Evolutionary conservation across 2,113 vertebrate genomes (phyloP), one percentile per base, ranked within the genome.

Genomic region (Neolamprologus longior): DNA sequence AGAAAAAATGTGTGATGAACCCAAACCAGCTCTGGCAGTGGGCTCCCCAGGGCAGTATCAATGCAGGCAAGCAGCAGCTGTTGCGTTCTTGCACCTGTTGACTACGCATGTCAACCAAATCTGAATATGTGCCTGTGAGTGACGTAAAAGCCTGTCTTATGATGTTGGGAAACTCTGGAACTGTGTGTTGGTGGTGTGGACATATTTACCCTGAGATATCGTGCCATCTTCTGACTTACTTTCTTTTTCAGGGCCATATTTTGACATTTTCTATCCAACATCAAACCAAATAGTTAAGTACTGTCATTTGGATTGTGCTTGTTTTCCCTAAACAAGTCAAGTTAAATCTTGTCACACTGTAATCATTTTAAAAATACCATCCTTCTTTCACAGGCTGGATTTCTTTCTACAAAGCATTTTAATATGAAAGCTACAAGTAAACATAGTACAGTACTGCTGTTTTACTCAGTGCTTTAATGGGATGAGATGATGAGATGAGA

Each of bases 211-310:
- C 55, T 55, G 78, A 84, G 40, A 82, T 84, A 78, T 73, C 79
- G 45, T 40, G 83, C 55, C 47, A 40, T 50, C 78, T 79, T 83
- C 82, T 90, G 68, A 80, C 90, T 90, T 87, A 81, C 84, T 89
- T 92, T 55, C 76, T 83, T 55, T 81, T 52, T 68, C 9, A n/a
- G 31, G 84, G 24, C 13, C 28, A 14, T 85, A 68, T 93, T 91
- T 90, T 90, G 89, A 94, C 92, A 91, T 91, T 87, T 90, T 71
- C 85, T 84, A 66, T 93, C 86, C 71, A 37, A 88, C 83, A 58
- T 71, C 3, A 12, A 92, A 86, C 78, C 83, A 89, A 35, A 82
- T 82, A 88, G 90, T 91, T 85, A 76, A 91, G 86, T 37, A 42
- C 15, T 58, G 71, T 33, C 33, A 54, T 90, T 78, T 78, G 71